Evolutionary conservation across 1,140 invertebrate genomes (phyloP).

Genomic region (Tribolium castaneum): DNA sequence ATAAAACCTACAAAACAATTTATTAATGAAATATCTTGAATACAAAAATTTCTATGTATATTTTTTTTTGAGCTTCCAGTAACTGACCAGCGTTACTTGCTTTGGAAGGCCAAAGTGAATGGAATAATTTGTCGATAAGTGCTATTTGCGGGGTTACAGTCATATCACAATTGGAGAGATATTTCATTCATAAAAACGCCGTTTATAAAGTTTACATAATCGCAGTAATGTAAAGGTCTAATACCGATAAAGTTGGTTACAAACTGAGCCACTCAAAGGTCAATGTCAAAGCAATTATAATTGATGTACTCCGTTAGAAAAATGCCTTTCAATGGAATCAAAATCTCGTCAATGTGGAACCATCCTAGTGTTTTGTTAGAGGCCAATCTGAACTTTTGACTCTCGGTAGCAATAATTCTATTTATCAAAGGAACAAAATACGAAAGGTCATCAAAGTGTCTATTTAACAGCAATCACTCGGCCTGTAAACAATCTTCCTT

Average conservation of each 20-base stretch:
- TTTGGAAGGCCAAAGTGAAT: not conserved
- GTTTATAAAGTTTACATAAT: constrained; percentile 19
- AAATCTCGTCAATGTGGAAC: not conserved
- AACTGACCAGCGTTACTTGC: not conserved
- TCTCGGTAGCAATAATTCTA: constrained; percentile 2
- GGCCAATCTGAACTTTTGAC: not conserved
- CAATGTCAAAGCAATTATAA: constrained; percentile 24
- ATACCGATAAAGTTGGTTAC: not conserved
- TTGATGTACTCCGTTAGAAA: not conserved
- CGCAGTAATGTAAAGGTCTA: not conserved
- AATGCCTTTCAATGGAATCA: not conserved
- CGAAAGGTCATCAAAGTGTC: constrained; percentile 15
- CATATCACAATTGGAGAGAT: constrained; percentile 10
- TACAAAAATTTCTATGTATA: too few relatives aligned
- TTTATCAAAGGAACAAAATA: constrained; percentile 21
- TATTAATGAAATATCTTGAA: too few relatives aligned
- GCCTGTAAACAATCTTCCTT: not conserved
- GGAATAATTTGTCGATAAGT: not conserved
- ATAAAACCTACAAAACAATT: too few relatives aligned
- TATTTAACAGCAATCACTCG: not conserved
- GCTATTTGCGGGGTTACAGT: constrained; percentile 16
- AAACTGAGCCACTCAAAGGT: not conserved
- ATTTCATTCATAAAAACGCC: constrained; percentile 28
- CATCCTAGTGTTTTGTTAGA: not conserved
- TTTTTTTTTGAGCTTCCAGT: too few relatives aligned